Conservation (phyloP, 2,113 vertebrate species). For the Erythrolamprus reginae region DNA sequence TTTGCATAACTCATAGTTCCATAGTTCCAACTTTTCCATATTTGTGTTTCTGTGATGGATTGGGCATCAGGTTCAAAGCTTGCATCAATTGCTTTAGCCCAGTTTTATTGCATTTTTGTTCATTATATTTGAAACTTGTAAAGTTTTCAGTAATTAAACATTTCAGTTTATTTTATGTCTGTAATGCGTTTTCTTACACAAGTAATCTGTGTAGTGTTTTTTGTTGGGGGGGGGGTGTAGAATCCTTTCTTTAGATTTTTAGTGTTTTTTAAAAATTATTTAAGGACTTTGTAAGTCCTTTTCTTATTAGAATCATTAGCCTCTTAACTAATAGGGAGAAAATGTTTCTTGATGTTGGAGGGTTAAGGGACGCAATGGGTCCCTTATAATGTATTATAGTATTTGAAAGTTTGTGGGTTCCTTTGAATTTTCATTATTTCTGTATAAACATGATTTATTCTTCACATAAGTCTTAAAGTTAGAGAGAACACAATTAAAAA, state of each 20-base stretch:
- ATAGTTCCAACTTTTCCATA: background rate
- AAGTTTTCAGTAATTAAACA: background rate
- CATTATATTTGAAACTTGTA: background rate
- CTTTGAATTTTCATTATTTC: background rate
- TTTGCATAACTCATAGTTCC: background rate
- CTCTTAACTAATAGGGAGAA: background rate
- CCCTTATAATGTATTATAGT: background rate
- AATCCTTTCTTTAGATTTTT: background rate
- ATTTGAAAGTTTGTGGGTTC: background rate
- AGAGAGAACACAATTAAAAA: background rate
- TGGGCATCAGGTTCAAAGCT: background rate
- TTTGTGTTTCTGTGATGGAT: background rate
- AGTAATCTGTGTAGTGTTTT: background rate
- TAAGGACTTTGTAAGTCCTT: background rate
- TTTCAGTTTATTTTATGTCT: background rate
- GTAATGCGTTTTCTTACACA: background rate
- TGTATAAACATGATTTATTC: background rate
- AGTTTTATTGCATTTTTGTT: background rate
- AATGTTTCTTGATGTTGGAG: background rate
- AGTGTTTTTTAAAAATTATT: background rate
- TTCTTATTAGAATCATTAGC: background rate
- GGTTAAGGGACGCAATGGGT: background rate
- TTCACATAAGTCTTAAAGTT: background rate
- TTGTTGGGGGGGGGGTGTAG: accelerated
- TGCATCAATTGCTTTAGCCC: background rate